Percentiles rank a stretch among this genome's conserved stretches.
phyloP scores from a whole-genome alignment of 1,140 invertebrate species.

The Zeugodacus cucurbitae region DNA sequence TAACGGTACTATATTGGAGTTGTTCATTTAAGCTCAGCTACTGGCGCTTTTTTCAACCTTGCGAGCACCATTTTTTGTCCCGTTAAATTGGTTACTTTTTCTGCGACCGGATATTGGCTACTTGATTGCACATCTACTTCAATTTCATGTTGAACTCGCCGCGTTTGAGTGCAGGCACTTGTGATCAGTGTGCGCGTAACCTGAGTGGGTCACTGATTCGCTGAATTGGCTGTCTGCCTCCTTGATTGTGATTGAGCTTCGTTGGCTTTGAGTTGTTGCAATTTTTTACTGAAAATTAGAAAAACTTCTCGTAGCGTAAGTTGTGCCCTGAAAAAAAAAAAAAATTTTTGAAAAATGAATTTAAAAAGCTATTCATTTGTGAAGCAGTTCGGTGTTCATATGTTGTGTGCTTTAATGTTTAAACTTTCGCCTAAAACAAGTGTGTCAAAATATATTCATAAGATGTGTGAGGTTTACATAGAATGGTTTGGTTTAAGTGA shows the following conservation, averaged over 20 bases:
- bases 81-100: background rate
- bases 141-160: background rate
- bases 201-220: background rate
- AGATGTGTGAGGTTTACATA: no score
- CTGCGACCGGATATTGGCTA: background rate
- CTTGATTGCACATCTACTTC: background rate
- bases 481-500: no score
- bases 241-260: background rate
- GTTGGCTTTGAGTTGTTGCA: background rate
- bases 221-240: background rate
- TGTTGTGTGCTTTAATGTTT: no score
- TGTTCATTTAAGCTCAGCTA: background rate
- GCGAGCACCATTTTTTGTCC: background rate
- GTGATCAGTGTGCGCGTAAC: background rate
- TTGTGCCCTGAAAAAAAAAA: no score
- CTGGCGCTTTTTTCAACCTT: background rate
- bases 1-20: background rate
- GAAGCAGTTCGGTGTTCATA: no score
- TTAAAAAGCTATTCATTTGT: no score
- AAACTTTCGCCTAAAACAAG: no score
- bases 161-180: background rate
- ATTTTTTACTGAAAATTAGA: no score
- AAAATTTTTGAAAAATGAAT: no score
- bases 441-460: no score
- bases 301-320: no score